Conservation (phyloP, 2,113 vertebrate species). For the Microcebus ravelobensis region DNA sequence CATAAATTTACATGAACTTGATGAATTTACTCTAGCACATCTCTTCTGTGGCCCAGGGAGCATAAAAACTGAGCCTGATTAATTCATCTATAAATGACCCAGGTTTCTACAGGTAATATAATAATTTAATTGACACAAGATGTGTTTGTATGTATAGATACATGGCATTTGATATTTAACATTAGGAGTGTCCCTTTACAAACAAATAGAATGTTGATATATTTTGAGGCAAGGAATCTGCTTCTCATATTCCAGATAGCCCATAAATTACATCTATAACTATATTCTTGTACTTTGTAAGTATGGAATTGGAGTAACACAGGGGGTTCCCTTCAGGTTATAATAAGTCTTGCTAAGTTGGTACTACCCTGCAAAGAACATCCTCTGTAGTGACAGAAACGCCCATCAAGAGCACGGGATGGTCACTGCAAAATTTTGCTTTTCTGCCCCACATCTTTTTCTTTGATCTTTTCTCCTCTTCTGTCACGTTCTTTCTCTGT, state of each 20-base stretch:
- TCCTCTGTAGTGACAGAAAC: not conserved
- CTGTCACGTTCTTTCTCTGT: not conserved
- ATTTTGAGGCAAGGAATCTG: not conserved
- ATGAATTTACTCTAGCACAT: not conserved
- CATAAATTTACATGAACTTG: not conserved
- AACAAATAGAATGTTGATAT: not conserved
- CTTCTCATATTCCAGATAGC: not conserved
- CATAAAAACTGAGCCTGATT: not conserved
- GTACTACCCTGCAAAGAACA: not conserved
- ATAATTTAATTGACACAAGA: not conserved
- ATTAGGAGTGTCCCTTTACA: not conserved
- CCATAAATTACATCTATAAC: not conserved
- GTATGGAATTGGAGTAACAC: not conserved
- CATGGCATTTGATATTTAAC: not conserved
- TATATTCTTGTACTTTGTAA: not conserved
- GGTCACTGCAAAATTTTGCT: not conserved
- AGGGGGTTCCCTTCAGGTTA: not conserved
- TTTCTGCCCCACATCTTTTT: not conserved
- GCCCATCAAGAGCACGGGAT: not conserved
- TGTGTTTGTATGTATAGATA: not conserved
- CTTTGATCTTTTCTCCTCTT: not conserved
- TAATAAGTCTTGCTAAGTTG: not conserved
- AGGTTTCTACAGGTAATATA: slow-evolving; percentile 3
- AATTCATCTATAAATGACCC: not conserved
- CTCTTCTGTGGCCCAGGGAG: not conserved